A percentile compares a stretch with the other conserved stretches of the same genome.
Conservation (phyloP, 2,113 vertebrate genomes). For the Bubalus kerabau region DNA sequence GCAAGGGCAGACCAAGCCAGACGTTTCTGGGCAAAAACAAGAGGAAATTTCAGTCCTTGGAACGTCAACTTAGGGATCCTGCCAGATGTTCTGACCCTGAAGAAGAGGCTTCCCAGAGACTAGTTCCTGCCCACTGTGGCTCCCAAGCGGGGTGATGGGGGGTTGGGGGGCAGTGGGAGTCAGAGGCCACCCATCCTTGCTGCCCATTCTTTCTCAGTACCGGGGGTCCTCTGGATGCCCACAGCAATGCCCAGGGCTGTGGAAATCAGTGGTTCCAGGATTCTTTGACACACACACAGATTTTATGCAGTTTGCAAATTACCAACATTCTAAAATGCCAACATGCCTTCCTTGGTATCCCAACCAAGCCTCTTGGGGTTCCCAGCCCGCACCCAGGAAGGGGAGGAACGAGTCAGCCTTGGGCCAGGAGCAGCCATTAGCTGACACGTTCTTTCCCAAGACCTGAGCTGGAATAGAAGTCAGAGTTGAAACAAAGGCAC, state of each 20-base stretch:
- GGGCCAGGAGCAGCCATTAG: background rate
- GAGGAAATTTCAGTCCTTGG: slow-evolving; percentile 23
- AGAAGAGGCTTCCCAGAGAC: background rate
- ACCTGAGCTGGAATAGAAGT: background rate
- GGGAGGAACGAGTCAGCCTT: background rate
- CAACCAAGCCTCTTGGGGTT: background rate
- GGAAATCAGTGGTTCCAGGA: background rate
- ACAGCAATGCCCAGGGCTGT: background rate
- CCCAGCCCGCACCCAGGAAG: background rate
- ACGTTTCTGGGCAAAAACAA: slow-evolving; percentile 52
- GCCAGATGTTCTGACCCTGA: background rate
- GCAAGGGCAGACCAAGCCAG: background rate
- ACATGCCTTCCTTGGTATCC: background rate
- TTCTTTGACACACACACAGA: background rate
- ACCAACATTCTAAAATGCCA: background rate
- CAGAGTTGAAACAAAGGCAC: background rate
- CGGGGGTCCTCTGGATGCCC: background rate
- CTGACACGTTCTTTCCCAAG: background rate
- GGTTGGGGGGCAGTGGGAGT: background rate
- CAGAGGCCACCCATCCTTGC: background rate
- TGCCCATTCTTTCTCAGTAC: fast-evolving
- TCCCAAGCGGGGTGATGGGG: background rate
- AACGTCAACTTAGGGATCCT: background rate
- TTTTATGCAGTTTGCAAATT: background rate
- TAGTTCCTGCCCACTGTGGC: background rate